Evolutionary conservation across 2,797 vertebrate genomes (phyloP).

Genomic region (Sardinella longiceps): DNA sequence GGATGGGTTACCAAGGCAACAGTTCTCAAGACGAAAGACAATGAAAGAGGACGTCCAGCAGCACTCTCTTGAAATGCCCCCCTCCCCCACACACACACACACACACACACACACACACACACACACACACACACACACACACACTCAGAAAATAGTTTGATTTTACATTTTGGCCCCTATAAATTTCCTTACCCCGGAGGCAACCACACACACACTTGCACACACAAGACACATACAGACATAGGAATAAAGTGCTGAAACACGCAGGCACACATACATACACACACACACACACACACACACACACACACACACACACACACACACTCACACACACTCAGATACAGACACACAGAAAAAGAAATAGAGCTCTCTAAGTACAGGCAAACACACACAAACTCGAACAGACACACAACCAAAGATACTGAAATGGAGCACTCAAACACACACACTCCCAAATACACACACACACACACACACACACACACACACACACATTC

Average conservation of each 20-base stretch:
- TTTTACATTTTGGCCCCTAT: too few relatives aligned
- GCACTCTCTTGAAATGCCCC: neutral
- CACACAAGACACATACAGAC: neutral
- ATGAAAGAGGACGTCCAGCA: conserved; percentile 20
- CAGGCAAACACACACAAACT: neutral
- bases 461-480: neutral
- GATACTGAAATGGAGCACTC: too few relatives aligned
- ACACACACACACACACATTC: neutral
- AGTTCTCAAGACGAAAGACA: conserved; percentile 33
- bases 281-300: too few relatives aligned
- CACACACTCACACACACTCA: neutral
- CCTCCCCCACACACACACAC: neutral
- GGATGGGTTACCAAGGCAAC: conserved; percentile 52
- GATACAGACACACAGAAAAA: neutral
- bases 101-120: neutral
- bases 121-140: too few relatives aligned
- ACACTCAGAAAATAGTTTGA: too few relatives aligned
- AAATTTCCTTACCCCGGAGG: too few relatives aligned
- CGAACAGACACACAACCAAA: too few relatives aligned
- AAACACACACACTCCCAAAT: neutral
- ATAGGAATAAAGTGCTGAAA: too few relatives aligned
- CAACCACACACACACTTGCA: neutral
- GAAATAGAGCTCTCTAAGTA: too few relatives aligned
- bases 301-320: neutral
- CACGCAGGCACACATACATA: too few relatives aligned